These are phyloP conservation scores for Thereuonema tuberculata DNA, from an alignment of 1,140 invertebrate species.

Conservation along the genomic window DNA sequence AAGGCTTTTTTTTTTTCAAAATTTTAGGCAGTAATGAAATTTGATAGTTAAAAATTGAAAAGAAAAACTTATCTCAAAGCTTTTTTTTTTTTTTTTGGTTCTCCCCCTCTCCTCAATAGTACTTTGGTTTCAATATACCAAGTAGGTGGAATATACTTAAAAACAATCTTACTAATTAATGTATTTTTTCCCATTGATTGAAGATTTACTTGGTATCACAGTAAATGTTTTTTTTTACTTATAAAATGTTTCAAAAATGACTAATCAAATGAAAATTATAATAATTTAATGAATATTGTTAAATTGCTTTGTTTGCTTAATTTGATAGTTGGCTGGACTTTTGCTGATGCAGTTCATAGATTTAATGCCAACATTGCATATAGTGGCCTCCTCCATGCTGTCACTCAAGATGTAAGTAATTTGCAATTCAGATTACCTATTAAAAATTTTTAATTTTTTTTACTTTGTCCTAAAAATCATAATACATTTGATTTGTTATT, in stretches of 20 bases:
- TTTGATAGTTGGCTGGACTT: slow-evolving; percentile 40
- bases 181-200: too few relatives aligned
- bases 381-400: slow-evolving; percentile 88
- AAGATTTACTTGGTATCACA: too few relatives aligned
- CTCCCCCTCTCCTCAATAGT: too few relatives aligned
- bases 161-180: too few relatives aligned
- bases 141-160: too few relatives aligned
- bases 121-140: too few relatives aligned
- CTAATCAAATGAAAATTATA: neutral
- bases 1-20: too few relatives aligned
- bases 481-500: neutral
- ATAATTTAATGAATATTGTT: neutral
- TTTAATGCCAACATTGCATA: slow-evolving; percentile 98
- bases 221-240: too few relatives aligned
- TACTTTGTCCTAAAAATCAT: slow-evolving; percentile 3
- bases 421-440: neutral
- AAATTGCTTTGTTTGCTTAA: neutral
- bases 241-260: neutral
- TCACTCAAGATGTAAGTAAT: slow-evolving; percentile 88
- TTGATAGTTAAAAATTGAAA: too few relatives aligned
- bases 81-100: too few relatives aligned
- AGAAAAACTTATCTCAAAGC: too few relatives aligned
- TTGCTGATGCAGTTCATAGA: slow-evolving; percentile 51
- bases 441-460: neutral
- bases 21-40: too few relatives aligned